Evolutionary conservation across 2,797 vertebrate genomes (phyloP).

Genomic region (Parauchenoglanis ngamensis): DNA sequence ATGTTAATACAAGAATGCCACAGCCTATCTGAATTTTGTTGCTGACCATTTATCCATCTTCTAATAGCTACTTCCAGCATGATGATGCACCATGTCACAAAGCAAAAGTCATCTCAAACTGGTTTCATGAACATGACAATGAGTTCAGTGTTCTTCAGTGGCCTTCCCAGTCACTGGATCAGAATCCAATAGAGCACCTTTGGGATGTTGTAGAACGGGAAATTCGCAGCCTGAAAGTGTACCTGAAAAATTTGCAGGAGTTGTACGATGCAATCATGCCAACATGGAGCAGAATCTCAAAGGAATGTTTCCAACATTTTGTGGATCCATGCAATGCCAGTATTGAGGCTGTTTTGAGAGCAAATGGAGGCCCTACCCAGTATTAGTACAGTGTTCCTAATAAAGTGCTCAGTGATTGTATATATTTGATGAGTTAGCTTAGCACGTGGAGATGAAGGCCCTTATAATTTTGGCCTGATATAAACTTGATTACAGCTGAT

Average conservation of each 20-base stretch:
- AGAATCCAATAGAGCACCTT: neutral
- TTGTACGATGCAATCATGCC: too few species aligned
- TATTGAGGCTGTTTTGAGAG: neutral
- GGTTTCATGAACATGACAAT: neutral
- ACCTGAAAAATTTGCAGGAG: too few species aligned
- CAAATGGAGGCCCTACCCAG: neutral
- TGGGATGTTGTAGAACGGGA: neutral
- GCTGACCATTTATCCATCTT: too few species aligned
- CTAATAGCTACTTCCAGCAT: too few species aligned
- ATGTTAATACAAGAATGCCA: neutral
- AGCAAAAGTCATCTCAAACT: neutral
- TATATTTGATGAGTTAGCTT: neutral
- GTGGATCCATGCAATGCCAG: neutral
- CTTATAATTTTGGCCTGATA: neutral
- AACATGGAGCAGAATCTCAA: too few species aligned
- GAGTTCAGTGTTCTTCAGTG: too few species aligned
- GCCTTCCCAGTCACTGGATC: too few species aligned
- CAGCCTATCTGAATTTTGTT: too few species aligned
- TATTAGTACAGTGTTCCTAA: neutral
- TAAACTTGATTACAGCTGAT: neutral
- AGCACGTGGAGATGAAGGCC: neutral
- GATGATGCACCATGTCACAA: too few species aligned
- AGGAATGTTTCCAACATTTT: too few species aligned
- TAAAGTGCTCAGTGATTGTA: neutral
- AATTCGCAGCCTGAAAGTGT: too few species aligned